Base-by-base conservation (phyloP, 35 echinoderm and acorn worm species). In the Anneissia japonica region DNA sequence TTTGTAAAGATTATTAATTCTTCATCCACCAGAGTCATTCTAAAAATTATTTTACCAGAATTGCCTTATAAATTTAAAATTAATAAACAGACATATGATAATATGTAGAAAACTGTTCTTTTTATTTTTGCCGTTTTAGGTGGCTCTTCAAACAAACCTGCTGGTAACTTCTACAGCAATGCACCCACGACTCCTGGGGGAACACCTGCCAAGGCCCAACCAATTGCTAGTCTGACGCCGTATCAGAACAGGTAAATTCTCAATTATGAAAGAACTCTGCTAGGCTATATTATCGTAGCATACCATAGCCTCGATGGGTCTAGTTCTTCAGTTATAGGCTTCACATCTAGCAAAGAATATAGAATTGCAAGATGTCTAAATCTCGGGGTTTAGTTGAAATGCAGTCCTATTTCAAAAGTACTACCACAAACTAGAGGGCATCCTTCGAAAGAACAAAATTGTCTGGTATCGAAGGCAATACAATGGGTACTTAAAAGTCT, bases 221-320 rank as follows among this genome's bases (percentile, higher is more conserved):
- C 95, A 34, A 93, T 98, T 76, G 86, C 89, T 32, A 93, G 91
- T 74, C 82, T 98, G 0, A 98, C 91, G 6, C 95, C 95, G 10
- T 98, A 98, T 76, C 95, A 98, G 38, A 98, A 98, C 86, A 98
- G 95, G 95, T 98, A 33, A 16, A 75, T 83, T 10, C 21, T 11
- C 14, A 26, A 32, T 46, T 30, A n/a, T 10, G 28, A 28, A 29
- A 31, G 21, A 40, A 87, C 23, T 30, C 23, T 32, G 30, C 16
- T 31, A 34, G 6, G 0, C 0, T 0, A 0, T 34, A 32, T 46
- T 51, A 41, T 21, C 28, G 46, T 19, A 46, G 23, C 76, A 12
- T 32, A 12, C 21, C 4, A 23, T 75, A 6, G 55, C 32, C 32
- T 72, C 80, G 6, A 1, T 85, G 30, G 77, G 29, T 36, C 39